Percentiles rank a stretch among this genome's conserved stretches.
Conservation (phyloP, 2,113 vertebrate genomes). For the Orthonyx spaldingii region DNA sequence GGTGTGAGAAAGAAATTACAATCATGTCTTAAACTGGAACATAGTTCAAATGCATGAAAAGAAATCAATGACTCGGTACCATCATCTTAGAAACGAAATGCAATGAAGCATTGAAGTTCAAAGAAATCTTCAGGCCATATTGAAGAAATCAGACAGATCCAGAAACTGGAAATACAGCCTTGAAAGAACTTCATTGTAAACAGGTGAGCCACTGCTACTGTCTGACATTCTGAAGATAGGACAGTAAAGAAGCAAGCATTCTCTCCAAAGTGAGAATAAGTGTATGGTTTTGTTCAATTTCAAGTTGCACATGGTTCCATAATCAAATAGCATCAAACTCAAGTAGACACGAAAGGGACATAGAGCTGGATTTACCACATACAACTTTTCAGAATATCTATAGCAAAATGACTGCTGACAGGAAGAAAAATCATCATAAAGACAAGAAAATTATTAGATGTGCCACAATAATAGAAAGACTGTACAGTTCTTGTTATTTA, state of each 20-base stretch:
- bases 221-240: not conserved
- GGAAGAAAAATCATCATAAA: not conserved
- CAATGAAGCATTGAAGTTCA: not conserved
- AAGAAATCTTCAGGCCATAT: not conserved
- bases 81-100: conserved; percentile 10
- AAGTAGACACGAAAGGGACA: not conserved
- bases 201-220: not conserved
- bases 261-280: not conserved
- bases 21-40: not conserved
- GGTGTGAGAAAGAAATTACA: conserved; percentile 27
- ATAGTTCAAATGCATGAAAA: conserved; percentile 29
- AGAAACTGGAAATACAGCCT: not conserved
- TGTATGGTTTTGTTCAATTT: not conserved
- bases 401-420: not conserved
- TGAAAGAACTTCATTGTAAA: not conserved
- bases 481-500: not conserved
- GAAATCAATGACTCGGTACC: not conserved
- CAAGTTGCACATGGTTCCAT: not conserved
- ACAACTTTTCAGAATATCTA: not conserved
- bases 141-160: conserved; percentile 6
- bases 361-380: not conserved
- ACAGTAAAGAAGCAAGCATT: not conserved
- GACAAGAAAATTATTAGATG: not conserved
- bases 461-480: not conserved
- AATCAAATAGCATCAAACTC: not conserved